Percentiles rank a stretch among this genome's conserved stretches.
Conservation (phyloP, 2,888 invertebrate genomes). For the Nematopogon swammerdamellus region DNA sequence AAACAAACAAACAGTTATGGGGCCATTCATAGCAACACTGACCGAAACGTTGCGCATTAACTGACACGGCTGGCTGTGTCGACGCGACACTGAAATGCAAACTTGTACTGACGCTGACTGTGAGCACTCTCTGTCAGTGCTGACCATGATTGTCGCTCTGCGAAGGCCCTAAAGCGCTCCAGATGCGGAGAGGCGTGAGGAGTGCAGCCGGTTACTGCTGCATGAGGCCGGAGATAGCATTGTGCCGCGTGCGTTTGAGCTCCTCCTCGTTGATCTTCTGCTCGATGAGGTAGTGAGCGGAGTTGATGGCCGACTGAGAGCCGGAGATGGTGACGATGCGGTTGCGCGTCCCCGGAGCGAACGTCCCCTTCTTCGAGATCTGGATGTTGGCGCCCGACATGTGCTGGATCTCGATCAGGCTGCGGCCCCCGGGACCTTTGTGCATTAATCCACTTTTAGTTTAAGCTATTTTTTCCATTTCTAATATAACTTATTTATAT, state of each 20-base stretch:
- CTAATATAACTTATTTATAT: too few species aligned
- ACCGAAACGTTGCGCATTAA: too few species aligned
- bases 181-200: background rate
- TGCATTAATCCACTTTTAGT: background rate
- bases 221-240: slow-evolving; percentile 70
- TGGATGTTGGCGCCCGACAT: slow-evolving; percentile 96
- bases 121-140: background rate
- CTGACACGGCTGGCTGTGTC: too few species aligned
- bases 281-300: slow-evolving; percentile 94
- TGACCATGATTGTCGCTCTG: too few species aligned
- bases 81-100: too few species aligned
- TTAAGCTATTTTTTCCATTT: too few species aligned
- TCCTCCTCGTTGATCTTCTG: slow-evolving; percentile 96
- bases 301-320: slow-evolving; percentile 80
- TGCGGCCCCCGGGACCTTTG: slow-evolving; percentile 87
- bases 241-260: slow-evolving; percentile 89
- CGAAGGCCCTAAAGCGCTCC: too few species aligned
- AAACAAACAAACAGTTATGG: too few species aligned
- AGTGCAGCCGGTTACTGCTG: slow-evolving; percentile 49
- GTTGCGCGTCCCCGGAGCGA: slow-evolving; percentile 95
- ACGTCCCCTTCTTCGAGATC: slow-evolving; percentile 97
- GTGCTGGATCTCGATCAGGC: slow-evolving; percentile 96
- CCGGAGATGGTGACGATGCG: slow-evolving; percentile 96
- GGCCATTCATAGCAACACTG: too few species aligned
- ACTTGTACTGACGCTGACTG: too few species aligned